These are phyloP conservation scores for Lycocerus yunnanus DNA, from an alignment of 2,888 invertebrate species.

Conservation along the genomic window DNA sequence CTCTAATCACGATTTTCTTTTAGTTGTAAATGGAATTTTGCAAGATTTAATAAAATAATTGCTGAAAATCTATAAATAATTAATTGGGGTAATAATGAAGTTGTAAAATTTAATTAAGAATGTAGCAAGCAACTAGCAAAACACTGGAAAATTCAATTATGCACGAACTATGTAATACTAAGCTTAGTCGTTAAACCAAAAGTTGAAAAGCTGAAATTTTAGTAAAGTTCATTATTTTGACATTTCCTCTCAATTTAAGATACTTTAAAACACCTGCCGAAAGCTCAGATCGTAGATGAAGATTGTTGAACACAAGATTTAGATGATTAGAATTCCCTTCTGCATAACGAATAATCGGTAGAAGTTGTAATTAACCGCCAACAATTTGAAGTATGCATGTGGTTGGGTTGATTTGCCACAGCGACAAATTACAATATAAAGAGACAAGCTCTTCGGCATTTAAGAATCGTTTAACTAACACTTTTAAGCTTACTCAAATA, in stretches of 20 bases:
- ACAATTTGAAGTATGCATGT: slow-evolving; percentile 25
- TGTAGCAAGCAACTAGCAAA: not conserved
- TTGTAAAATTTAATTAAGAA: not conserved
- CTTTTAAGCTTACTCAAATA: slow-evolving; percentile 25
- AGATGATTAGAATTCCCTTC: slow-evolving; percentile 22
- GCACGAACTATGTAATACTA: not conserved
- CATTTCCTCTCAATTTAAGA: slow-evolving; percentile 22
- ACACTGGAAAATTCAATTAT: not conserved
- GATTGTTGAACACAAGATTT: slow-evolving; percentile 13
- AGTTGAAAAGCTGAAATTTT: slow-evolving; percentile 18
- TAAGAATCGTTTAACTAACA: slow-evolving; percentile 50
- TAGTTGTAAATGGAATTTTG: not conserved
- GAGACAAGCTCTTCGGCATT: slow-evolving; percentile 44
- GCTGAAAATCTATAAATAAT: not conserved
- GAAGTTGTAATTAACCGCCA: slow-evolving; percentile 17
- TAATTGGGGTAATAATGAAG: not conserved
- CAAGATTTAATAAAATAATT: not conserved
- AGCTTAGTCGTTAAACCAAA: not conserved
- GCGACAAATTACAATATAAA: slow-evolving; percentile 31
- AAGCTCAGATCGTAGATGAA: slow-evolving; percentile 17
- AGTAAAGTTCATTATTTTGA: slow-evolving; percentile 16
- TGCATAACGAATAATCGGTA: slow-evolving; percentile 18
- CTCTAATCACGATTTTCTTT: not conserved
- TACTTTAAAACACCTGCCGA: slow-evolving; percentile 22
- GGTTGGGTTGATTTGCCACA: slow-evolving; percentile 18